These are phyloP conservation scores for Microcebus tavaratra DNA, from an alignment of 2,113 vertebrate genomes.

Conservation along the genomic window DNA sequence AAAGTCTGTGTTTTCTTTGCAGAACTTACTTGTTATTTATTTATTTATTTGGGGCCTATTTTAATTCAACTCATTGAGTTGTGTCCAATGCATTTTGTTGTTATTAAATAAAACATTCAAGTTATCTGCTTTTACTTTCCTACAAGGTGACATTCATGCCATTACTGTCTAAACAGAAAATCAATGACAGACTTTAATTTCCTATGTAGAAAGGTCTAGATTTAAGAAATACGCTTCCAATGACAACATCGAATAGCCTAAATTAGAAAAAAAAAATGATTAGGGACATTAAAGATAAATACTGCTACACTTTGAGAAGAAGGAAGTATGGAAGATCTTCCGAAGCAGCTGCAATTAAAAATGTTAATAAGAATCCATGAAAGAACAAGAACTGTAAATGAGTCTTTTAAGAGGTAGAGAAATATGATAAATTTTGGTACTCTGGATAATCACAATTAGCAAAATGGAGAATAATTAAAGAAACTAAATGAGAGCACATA, in stretches of 20 bases:
- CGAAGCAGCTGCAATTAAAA: conserved; percentile 57
- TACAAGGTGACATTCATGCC: conserved; percentile 43
- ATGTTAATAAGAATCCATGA: conserved; percentile 63
- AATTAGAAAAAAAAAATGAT: conserved; percentile 30
- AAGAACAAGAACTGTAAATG: conserved; percentile 63
- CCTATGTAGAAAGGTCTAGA: not conserved
- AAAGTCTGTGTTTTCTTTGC: not conserved
- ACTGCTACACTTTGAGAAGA: not conserved
- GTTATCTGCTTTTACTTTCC: conserved; percentile 23
- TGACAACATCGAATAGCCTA: not conserved
- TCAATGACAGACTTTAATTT: conserved; percentile 37
- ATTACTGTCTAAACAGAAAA: conserved; percentile 48
- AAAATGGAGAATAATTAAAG: conserved; percentile 74
- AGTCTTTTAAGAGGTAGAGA: conserved; percentile 66
- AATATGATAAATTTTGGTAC: conserved; percentile 61
- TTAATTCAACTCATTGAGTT: conserved; percentile 42
- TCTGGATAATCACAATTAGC: conserved; percentile 58
- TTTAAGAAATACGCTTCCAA: conserved; percentile 17
- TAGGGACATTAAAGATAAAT: conserved; percentile 29
- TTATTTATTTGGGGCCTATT: conserved; percentile 21
- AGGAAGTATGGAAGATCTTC: not conserved
- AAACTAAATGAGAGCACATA: conserved; percentile 55
- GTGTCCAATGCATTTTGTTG: conserved; percentile 12
- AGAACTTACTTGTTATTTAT: not conserved
- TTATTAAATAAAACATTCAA: conserved; percentile 49